A percentile compares a stretch with the other conserved stretches of the same genome.
These are phyloP conservation scores for Sebastiscus albofasciatus DNA, from an alignment of 2,797 vertebrate species.

Conservation along the genomic window DNA sequence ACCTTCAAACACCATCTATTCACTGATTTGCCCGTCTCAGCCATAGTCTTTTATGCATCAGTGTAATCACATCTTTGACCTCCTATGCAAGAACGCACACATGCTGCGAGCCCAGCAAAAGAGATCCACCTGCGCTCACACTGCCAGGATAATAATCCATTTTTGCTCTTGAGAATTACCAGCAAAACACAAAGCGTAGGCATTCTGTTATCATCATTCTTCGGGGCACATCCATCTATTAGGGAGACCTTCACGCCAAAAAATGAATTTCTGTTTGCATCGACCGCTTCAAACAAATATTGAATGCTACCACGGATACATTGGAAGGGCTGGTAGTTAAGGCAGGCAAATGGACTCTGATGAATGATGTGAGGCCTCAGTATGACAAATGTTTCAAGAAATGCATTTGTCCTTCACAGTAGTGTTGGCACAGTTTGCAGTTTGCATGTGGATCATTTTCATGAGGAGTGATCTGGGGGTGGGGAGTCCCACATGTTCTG, in stretches of 20 bases:
- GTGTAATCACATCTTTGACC: constrained; percentile 57
- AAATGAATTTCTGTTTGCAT: constrained; percentile 41
- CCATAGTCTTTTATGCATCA: constrained; percentile 24
- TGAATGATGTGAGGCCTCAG: constrained; percentile 51
- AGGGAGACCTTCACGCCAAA: constrained; percentile 42
- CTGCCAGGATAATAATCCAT: constrained; percentile 34
- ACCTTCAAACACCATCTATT: constrained; percentile 29
- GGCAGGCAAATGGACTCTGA: constrained; percentile 61
- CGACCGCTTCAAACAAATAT: constrained; percentile 33
- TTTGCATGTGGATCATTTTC: constrained; percentile 59
- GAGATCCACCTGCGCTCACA: constrained; percentile 34
- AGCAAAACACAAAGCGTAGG: constrained; percentile 21
- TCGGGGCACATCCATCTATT: constrained; percentile 44
- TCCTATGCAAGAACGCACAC: constrained; percentile 38
- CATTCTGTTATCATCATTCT: constrained; percentile 35
- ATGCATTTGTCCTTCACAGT: constrained; percentile 61
- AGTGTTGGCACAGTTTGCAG: constrained; percentile 33
- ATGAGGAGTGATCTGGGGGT: constrained; percentile 45
- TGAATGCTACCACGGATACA: constrained; percentile 35
- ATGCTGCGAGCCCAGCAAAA: constrained; percentile 3
- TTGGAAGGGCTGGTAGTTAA: constrained; percentile 24
- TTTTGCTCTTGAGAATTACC: constrained; percentile 37
- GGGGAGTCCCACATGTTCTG: constrained; percentile 65
- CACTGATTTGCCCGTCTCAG: constrained; percentile 12
- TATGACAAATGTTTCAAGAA: constrained; percentile 61